Base-by-base conservation (phyloP, 92 coral and sea anemone genomes). In the Parazoanthus atlanticus region DNA sequence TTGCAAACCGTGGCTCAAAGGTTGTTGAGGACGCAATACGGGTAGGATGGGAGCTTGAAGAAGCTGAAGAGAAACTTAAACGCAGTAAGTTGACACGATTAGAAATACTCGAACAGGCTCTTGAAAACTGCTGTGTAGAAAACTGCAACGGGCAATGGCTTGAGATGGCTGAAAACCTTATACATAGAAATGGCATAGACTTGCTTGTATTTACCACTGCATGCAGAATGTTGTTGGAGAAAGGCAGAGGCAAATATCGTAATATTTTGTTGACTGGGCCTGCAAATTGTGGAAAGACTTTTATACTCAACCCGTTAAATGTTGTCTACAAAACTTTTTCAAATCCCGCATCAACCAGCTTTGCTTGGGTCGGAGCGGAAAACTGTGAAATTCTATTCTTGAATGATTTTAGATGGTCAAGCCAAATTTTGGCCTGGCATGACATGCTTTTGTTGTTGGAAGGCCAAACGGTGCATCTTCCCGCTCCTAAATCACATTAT, bases 1-100 rank as follows among this genome's bases (percentile, higher is more conserved):
- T 88, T 19, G 91, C 91, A 23, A 88, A 91, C 82, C 84, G 93
- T 56, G 93, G 91, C 29, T 30, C 84, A 17, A 91, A 91, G 49
- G 49, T 87, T 29, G 66, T 91, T 25, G 49, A 33, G 93, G 89
- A 76, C 31, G n/a, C n/a, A n/a, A n/a, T 83, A 30, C 40, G 74
- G 47, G 91, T 84, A 23, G 89, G 91, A 64, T 91, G 91, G 89
- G 89, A 91, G 71, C 69, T 91, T 56, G 76, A 75, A 17, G 85
- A 88, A 70, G 93, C 93, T 41, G 74, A 77, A 73, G 76, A 29
- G 26, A 71, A 38, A 31, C 74, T 91, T 31, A 72, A 65, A 58
- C 78, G 93, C n/a, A 77, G 61, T 23, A 41, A 70, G 61, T 72
- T 25, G 78, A 86, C 56, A 41, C 81, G 86, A 64, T 69, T 66